Evolutionary conservation across 2,797 vertebrate species (phyloP).

Genomic region (Toxotes lorentzi): DNA sequence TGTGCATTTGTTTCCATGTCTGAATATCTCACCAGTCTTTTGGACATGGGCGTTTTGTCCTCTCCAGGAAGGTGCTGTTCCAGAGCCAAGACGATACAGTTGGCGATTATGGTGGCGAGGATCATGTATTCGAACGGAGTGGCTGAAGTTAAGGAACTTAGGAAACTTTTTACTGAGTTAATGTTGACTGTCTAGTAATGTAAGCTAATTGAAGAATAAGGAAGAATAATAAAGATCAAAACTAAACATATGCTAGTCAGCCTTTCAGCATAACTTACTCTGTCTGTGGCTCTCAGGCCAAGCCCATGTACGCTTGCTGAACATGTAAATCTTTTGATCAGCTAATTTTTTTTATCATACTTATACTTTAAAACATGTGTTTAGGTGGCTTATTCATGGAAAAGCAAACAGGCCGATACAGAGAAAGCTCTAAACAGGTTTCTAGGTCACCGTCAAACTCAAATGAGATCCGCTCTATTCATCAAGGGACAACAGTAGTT

Average conservation of each 20-base stretch:
- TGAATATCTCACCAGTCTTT: constrained; percentile 90
- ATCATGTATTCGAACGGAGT: constrained; percentile 99
- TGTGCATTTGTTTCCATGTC: constrained; percentile 5
- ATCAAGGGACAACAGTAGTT: neutral
- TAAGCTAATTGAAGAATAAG: neutral
- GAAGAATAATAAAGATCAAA: neutral
- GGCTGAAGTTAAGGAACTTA: constrained; percentile 87
- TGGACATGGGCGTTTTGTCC: constrained; percentile 98
- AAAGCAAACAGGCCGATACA: neutral
- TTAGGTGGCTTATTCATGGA: neutral
- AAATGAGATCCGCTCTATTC: constrained; percentile 10
- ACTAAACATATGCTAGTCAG: neutral
- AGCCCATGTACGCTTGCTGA: neutral
- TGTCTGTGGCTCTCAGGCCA: neutral
- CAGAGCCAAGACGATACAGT: constrained; percentile 97
- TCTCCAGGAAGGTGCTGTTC: constrained; percentile 98
- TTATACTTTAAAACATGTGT: neutral
- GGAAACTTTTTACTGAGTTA: neutral
- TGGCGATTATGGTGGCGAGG: constrained; percentile 97
- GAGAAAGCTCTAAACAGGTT: constrained; percentile 22
- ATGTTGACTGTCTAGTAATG: neutral
- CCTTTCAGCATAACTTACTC: neutral
- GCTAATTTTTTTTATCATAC: no score
- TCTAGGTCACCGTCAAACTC: constrained; percentile 22
- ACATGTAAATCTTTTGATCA: neutral